Conservation (phyloP, 2,797 vertebrate genomes). For the Phrynocephalus forsythii region DNA sequence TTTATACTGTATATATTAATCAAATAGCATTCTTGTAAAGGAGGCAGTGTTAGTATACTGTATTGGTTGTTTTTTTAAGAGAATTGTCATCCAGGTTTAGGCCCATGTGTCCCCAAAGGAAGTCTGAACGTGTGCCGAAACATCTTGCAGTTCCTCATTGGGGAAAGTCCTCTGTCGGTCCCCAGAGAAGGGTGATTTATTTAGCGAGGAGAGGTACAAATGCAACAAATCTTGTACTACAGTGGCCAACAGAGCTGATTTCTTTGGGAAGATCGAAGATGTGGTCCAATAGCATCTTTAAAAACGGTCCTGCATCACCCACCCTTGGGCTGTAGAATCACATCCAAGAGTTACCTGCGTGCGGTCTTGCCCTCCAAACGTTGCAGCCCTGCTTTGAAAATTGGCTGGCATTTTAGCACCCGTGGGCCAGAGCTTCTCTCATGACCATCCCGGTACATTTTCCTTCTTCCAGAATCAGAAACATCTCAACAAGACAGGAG, state of each 20-base stretch:
- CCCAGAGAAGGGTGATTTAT: neutral
- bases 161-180: neutral
- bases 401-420: neutral
- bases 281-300: no score
- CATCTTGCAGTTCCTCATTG: neutral
- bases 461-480: neutral
- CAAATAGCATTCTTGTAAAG: neutral
- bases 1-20: no score
- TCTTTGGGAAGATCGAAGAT: no score
- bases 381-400: neutral
- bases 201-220: no score
- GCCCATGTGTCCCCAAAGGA: neutral
- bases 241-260: no score
- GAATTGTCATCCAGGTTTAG: no score
- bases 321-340: no score
- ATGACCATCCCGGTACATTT: neutral
- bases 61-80: no score
- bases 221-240: no score
- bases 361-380: neutral
- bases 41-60: no score
- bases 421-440: neutral
- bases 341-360: neutral
- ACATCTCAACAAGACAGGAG: neutral
- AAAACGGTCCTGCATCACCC: no score
- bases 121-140: no score